Percentiles rank a stretch among this genome's conserved stretches.
Conservation (phyloP, 2,888 invertebrate species). For the Timema podura region DNA sequence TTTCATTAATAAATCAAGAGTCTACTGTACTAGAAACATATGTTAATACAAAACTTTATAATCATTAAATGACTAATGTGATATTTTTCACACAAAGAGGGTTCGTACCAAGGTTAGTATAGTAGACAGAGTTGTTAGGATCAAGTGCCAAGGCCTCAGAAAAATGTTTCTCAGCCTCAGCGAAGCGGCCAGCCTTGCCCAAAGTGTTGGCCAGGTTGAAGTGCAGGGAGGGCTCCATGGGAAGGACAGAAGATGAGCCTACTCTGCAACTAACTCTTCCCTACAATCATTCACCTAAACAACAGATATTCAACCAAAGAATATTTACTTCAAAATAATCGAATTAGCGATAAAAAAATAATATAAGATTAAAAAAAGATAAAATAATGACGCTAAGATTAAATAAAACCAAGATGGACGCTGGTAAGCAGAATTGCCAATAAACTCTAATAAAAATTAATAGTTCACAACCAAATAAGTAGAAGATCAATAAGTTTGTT, state of each 20-base stretch:
- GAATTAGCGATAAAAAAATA: not conserved
- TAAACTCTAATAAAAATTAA: no score
- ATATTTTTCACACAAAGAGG: constrained; percentile 16
- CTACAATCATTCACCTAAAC: constrained; percentile 51
- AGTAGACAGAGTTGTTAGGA: constrained; percentile 72
- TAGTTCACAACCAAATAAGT: not conserved
- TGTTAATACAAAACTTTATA: not conserved
- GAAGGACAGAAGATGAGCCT: constrained; percentile 56
- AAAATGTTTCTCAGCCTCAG: constrained; percentile 78
- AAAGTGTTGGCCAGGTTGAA: constrained; percentile 86
- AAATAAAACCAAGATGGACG: not conserved
- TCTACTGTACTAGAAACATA: not conserved
- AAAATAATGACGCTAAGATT: not conserved
- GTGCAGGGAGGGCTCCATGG: constrained; percentile 70
- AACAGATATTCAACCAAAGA: not conserved
- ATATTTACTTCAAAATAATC: not conserved
- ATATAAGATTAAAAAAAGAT: not conserved
- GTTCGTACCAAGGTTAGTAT: constrained; percentile 77
- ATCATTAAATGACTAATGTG: not conserved
- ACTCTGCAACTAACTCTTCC: no score
- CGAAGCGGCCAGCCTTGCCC: constrained; percentile 74
- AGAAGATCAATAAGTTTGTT: not conserved
- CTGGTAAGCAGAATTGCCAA: not conserved
- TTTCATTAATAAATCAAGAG: no score
- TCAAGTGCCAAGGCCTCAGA: constrained; percentile 65